Conservation (phyloP, 2,797 vertebrate genomes). For the Hylomyscus alleni region DNA sequence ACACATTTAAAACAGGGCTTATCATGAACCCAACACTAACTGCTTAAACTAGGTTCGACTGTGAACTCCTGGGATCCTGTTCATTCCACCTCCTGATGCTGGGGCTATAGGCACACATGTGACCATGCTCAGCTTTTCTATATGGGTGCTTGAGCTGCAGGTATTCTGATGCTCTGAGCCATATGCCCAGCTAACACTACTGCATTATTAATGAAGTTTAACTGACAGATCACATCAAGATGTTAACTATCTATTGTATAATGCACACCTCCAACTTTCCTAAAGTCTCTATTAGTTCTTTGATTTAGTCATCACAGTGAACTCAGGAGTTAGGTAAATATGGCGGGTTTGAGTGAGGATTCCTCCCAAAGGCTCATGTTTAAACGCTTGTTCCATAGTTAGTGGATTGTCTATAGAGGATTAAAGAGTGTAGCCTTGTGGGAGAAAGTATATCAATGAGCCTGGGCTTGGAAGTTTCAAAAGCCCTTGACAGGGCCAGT, state of each 20-base stretch:
- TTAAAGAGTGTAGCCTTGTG: neutral
- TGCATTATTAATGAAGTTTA: neutral
- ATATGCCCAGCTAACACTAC: neutral
- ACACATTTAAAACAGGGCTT: too few species aligned
- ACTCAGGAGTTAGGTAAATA: neutral
- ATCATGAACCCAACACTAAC: neutral
- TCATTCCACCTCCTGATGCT: neutral
- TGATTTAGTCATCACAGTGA: neutral
- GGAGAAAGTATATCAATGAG: neutral
- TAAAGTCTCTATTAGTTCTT: neutral
- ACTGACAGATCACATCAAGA: neutral
- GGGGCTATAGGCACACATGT: neutral
- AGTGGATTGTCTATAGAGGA: neutral
- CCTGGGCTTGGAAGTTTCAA: neutral
- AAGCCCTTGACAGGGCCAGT: neutral
- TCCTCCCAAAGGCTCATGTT: neutral
- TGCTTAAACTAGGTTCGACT: neutral
- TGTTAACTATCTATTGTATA: neutral
- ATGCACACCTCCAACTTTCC: neutral
- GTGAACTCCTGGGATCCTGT: neutral
- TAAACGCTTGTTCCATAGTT: neutral
- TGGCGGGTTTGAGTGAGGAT: neutral
- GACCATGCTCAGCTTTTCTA: neutral
- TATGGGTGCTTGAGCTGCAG: neutral
- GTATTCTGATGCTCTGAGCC: neutral